phyloP scores from a whole-genome alignment of 2,888 invertebrate species.

The Sussaba pulchella region DNA sequence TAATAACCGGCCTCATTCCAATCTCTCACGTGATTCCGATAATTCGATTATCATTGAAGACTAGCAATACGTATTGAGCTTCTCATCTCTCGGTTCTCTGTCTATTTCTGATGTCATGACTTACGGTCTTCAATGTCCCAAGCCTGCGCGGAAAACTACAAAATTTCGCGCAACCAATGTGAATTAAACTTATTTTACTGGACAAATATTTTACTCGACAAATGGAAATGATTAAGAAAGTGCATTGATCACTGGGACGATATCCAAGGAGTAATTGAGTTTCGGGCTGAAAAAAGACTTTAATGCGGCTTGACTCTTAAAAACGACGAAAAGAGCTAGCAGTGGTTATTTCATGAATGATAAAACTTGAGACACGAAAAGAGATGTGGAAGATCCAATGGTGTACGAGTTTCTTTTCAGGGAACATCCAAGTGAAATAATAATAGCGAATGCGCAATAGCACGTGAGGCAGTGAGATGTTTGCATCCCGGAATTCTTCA shows the following conservation, averaged over 20 bases:
- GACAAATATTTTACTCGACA: not conserved
- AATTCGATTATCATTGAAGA: too few relatives aligned
- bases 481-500: conserved; percentile 38
- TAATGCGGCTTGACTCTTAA: conserved; percentile 42
- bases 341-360: conserved; percentile 15
- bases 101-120: too few relatives aligned
- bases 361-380: conserved; percentile 10
- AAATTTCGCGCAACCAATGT: too few relatives aligned
- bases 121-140: too few relatives aligned
- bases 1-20: too few relatives aligned
- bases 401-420: conserved; percentile 18
- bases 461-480: conserved; percentile 20
- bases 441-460: conserved; percentile 4
- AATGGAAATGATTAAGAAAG: conserved; percentile 28
- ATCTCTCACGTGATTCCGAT: too few relatives aligned
- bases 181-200: too few relatives aligned
- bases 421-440: conserved; percentile 27
- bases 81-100: too few relatives aligned
- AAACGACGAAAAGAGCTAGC: not conserved
- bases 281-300: conserved; percentile 41
- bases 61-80: too few relatives aligned
- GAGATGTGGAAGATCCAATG: conserved; percentile 19
- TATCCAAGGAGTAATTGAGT: conserved; percentile 54
- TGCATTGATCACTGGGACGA: conserved; percentile 46
- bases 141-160: too few relatives aligned